These are phyloP conservation scores for Aleiodes sp. DNA, from an alignment of 1,140 invertebrate genomes.

Conservation along the genomic window DNA sequence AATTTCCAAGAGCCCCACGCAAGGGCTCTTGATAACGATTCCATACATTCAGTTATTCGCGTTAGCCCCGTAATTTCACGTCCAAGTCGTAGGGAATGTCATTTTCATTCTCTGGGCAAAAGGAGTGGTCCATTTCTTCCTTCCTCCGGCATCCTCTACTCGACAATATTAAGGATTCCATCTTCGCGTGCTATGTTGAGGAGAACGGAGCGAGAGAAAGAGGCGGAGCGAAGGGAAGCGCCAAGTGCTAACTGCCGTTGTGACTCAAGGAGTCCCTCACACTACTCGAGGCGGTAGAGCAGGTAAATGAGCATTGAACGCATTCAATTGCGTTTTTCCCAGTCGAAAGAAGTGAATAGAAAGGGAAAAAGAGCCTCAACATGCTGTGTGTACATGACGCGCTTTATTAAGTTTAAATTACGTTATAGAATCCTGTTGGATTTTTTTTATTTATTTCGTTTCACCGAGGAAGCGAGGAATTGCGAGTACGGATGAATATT, in stretches of 20 bases:
- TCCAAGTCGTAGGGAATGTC: slow-evolving; percentile 42
- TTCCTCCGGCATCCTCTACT: slow-evolving; percentile 22
- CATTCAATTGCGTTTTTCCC: slow-evolving; percentile 53
- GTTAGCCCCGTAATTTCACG: slow-evolving; percentile 28
- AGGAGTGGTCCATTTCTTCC: not conserved
- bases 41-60: not conserved
- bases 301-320: slow-evolving; percentile 61
- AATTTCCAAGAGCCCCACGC: not conserved
- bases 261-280: slow-evolving; percentile 25
- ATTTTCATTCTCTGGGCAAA: slow-evolving; percentile 41
- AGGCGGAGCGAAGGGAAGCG: not conserved
- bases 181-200: slow-evolving; percentile 12
- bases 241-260: slow-evolving; percentile 15
- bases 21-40: not conserved
- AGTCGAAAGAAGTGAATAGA: not conserved
- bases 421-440: slow-evolving; percentile 28
- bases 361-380: slow-evolving; percentile 23
- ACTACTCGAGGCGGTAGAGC: not conserved
- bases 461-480: not conserved
- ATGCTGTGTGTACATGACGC: slow-evolving; percentile 53
- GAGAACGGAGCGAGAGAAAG: not conserved
- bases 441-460: no score
- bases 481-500: not conserved
- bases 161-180: slow-evolving; percentile 62
- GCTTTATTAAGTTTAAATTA: slow-evolving; percentile 64